Evolutionary conservation across 1,140 invertebrate genomes (phyloP).

Genomic region (Neodiprion fabricii): DNA sequence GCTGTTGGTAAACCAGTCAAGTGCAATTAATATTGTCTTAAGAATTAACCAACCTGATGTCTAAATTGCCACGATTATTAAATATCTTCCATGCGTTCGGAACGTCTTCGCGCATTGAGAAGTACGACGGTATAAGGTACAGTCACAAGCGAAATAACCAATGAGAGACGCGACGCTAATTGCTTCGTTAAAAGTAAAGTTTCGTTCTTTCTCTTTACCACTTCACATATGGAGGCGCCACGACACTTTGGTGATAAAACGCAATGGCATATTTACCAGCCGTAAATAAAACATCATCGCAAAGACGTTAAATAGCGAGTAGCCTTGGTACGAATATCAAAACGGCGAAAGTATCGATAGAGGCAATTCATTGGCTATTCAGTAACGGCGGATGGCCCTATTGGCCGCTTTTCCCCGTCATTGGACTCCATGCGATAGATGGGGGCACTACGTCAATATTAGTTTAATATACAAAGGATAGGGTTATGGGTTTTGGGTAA

Average conservation of each 20-base stretch:
- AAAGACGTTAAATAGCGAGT: neutral
- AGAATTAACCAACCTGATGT: neutral
- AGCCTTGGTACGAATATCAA: neutral
- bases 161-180: neutral
- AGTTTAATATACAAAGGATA: constrained; percentile 29
- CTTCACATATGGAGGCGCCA: too few relatives aligned
- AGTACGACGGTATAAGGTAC: too few relatives aligned
- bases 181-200: too few relatives aligned
- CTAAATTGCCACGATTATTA: neutral
- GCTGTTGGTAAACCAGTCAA: neutral
- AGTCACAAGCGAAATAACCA: neutral
- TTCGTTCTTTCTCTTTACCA: too few relatives aligned
- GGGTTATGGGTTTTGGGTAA: constrained; percentile 24
- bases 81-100: neutral
- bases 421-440: constrained; percentile 15
- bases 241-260: neutral
- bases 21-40: neutral
- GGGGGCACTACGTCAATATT: constrained; percentile 33
- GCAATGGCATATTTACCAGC: neutral
- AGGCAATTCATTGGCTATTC: constrained; percentile 9
- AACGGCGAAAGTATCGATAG: neutral
- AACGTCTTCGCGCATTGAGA: too few relatives aligned
- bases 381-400: neutral
- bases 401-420: neutral
- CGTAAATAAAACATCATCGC: neutral